phyloP scores from a whole-genome alignment of 2,888 invertebrate species.

The Apotomis betuletana region DNA sequence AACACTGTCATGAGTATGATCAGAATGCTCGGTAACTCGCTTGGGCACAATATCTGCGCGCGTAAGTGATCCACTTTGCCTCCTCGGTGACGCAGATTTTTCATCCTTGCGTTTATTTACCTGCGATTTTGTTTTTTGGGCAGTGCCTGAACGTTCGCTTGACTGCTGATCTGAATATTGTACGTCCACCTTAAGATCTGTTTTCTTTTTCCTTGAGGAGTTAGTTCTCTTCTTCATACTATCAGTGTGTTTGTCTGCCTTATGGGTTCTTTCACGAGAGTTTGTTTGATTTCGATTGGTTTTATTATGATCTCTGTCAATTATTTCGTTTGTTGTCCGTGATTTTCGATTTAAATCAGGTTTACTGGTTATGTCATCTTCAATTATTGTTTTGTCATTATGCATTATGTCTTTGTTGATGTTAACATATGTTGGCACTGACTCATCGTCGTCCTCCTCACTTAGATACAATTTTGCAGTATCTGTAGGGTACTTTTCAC shows the following conservation, averaged over 20 bases:
- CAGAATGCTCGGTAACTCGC: slow-evolving; percentile 6
- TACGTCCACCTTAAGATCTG: slow-evolving; percentile 26
- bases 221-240: slow-evolving; percentile 43
- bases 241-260: slow-evolving; percentile 27
- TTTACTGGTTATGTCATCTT: slow-evolving; percentile 6
- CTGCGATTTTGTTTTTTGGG: slow-evolving; percentile 28
- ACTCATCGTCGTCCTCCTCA: slow-evolving; percentile 30
- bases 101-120: slow-evolving; percentile 42
- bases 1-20: slow-evolving; percentile 5
- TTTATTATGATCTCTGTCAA: slow-evolving; percentile 17
- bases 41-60: slow-evolving; percentile 11
- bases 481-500: slow-evolving; percentile 5
- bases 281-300: slow-evolving; percentile 42
- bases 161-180: slow-evolving; percentile 18
- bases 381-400: not conserved
- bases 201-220: slow-evolving; percentile 44
- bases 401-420: slow-evolving; percentile 16
- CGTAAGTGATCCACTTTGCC: slow-evolving; percentile 18
- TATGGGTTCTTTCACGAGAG: slow-evolving; percentile 38
- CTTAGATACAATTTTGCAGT: slow-evolving; percentile 34
- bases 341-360: not conserved
- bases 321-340: not conserved
- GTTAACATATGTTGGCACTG: slow-evolving; percentile 32
- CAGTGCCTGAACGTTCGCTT: slow-evolving; percentile 1
- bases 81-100: slow-evolving; percentile 10